These are phyloP conservation scores for Myzus persicae DNA, from an alignment of 1,140 invertebrate genomes.

Conservation along the genomic window DNA sequence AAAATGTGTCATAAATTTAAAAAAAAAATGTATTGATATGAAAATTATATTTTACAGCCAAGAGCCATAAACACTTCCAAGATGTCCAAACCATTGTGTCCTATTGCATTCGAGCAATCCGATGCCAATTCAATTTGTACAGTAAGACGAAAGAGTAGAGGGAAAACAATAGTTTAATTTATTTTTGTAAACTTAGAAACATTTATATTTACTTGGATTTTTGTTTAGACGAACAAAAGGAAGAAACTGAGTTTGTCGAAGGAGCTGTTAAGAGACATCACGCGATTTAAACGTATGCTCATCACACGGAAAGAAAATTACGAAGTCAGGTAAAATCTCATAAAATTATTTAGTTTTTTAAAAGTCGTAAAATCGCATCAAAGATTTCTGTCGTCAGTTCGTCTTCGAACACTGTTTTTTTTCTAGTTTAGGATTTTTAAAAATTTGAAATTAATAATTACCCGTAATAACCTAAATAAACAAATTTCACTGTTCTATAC, in stretches of 20 bases:
- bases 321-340: neutral
- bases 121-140: neutral
- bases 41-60: neutral
- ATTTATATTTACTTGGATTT: neutral
- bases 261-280: neutral
- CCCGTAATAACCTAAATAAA: neutral
- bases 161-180: neutral
- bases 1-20: neutral
- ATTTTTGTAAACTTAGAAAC: neutral
- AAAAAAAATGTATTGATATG: neutral
- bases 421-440: neutral
- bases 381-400: neutral
- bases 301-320: neutral
- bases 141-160: neutral
- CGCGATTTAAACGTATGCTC: neutral
- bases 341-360: neutral
- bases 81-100: neutral
- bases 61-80: neutral
- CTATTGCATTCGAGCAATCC: neutral
- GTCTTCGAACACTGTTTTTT: too few relatives aligned
- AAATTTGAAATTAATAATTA: too few relatives aligned
- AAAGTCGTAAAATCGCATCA: neutral
- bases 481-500: neutral
- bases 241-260: conserved; percentile 1
- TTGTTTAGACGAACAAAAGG: neutral